These are phyloP conservation scores for Aspidoscelis tigris DNA, from an alignment of 2,113 vertebrate genomes.

Conservation along the genomic window DNA sequence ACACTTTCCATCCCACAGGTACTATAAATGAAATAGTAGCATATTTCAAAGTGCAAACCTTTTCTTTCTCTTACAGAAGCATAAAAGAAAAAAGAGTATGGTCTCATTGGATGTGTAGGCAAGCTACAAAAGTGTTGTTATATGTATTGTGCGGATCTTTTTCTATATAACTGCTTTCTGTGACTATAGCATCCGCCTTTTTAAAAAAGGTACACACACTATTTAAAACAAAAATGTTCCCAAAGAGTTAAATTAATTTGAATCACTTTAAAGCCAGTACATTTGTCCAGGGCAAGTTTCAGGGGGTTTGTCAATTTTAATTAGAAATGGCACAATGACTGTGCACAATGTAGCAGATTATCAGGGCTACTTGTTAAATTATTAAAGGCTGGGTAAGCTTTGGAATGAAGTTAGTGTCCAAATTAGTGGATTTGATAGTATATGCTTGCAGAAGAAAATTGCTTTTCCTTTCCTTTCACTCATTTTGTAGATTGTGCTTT, in stretches of 20 bases:
- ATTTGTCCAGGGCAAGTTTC: conserved; percentile 52
- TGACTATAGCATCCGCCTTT: not conserved
- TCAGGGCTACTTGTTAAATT: conserved; percentile 64
- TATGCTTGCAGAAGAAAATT: conserved; percentile 56
- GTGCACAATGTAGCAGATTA: conserved; percentile 61
- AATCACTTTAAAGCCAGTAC: conserved; percentile 45
- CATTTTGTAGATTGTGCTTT: conserved; percentile 42
- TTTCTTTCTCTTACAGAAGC: not conserved
- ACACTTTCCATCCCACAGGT: not conserved
- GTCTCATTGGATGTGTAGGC: conserved; percentile 1
- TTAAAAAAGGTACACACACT: not conserved
- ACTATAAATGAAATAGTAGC: conserved; percentile 9
- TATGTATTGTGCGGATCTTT: not conserved
- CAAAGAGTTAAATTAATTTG: conserved; percentile 55
- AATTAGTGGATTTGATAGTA: conserved; percentile 63
- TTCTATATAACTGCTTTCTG: not conserved
- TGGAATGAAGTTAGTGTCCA: conserved; percentile 56
- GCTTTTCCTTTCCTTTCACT: conserved; percentile 39
- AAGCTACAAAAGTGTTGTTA: not conserved
- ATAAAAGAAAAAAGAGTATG: not conserved
- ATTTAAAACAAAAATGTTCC: conserved; percentile 8
- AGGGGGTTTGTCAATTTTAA: conserved; percentile 66
- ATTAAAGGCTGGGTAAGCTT: conserved; percentile 64
- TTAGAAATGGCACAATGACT: conserved; percentile 65
- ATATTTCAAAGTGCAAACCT: conserved; percentile 8